A percentile compares a stretch with the other conserved stretches of the same genome.
Evolutionary conservation across 92 coral and sea anemone genomes (phyloP).

Genomic region (Palythoa grandiflora): DNA sequence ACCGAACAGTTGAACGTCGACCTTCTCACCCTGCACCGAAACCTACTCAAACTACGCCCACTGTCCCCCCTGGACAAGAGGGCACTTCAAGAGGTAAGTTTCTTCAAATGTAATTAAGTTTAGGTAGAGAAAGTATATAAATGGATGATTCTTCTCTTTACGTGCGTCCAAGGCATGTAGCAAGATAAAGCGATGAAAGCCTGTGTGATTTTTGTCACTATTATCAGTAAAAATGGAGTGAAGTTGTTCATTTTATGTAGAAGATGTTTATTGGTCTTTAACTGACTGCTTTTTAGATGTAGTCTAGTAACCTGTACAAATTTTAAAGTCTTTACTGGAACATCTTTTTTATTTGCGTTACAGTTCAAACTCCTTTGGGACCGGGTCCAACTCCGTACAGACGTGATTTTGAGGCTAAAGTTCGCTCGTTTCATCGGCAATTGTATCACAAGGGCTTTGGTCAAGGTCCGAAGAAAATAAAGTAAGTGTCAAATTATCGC

Average conservation of each 20-base stretch:
- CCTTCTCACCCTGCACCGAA: constrained; percentile 7
- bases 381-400: constrained; percentile 98
- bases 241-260: too few species aligned
- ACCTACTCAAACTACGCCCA: neutral
- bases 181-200: too few species aligned
- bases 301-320: too few species aligned
- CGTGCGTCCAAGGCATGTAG: too few species aligned
- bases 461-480: constrained; percentile 96
- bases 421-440: constrained; percentile 97
- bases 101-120: too few species aligned
- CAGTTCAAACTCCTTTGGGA: constrained; percentile 52
- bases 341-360: neutral
- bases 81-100: neutral
- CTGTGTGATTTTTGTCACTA: too few species aligned
- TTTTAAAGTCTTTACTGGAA: too few species aligned
- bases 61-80: constrained; percentile 37
- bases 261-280: too few species aligned
- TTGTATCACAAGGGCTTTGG: constrained; percentile 92
- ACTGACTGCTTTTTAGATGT: too few species aligned
- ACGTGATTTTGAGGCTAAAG: constrained; percentile 99
- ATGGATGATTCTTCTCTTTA: too few species aligned
- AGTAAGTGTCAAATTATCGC: constrained; percentile 61
- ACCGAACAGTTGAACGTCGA: constrained; percentile 14
- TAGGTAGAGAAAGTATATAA: too few species aligned
- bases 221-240: too few species aligned